Conservation (phyloP, 2,797 vertebrate species). For the Dicrostonyx torquatus region DNA sequence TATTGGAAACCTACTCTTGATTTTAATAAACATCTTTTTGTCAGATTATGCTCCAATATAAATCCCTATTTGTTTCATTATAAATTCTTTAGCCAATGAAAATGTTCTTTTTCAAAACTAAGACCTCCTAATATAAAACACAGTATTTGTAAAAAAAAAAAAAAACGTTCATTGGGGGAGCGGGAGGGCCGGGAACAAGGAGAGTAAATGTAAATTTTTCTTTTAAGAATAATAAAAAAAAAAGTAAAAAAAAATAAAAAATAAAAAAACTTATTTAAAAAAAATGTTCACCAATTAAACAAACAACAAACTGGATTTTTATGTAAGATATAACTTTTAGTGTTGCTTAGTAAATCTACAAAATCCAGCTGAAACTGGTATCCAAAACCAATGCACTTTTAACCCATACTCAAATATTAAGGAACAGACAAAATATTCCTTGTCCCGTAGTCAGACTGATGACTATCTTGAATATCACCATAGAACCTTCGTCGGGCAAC, state of each 20-base stretch:
- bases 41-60: constrained; percentile 4
- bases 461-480: no score
- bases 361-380: constrained; percentile 43
- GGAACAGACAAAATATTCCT: background rate
- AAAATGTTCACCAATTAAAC: constrained; percentile 29
- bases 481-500: no score
- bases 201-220: no score
- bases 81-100: constrained; percentile 53
- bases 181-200: no score
- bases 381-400: constrained; percentile 40
- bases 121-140: background rate
- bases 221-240: no score
- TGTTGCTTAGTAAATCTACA: constrained; percentile 2
- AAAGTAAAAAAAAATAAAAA: no score
- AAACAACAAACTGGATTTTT: constrained; percentile 11
- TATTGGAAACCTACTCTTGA: constrained; percentile 1
- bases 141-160: constrained; percentile 30
- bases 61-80: constrained; percentile 1
- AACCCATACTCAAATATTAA: constrained; percentile 48
- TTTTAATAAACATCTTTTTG: constrained; percentile 24
- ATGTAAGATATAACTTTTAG: background rate
- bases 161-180: constrained; percentile 18
- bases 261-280: no score
- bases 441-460: no score
- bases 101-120: constrained; percentile 43